Evolutionary conservation across 1,140 invertebrate genomes (phyloP).

Genomic region (Ylistrum balloti): DNA sequence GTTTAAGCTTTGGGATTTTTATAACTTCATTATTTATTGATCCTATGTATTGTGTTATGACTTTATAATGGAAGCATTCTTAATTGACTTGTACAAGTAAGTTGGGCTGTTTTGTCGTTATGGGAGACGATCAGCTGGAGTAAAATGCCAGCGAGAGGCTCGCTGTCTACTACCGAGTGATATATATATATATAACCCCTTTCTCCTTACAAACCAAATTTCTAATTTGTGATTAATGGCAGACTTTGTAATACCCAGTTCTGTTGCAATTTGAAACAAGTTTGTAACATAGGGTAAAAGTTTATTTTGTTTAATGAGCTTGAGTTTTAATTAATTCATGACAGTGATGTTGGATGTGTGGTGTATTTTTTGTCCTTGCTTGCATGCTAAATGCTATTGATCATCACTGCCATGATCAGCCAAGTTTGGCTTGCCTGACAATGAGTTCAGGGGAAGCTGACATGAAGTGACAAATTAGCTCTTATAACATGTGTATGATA

Average conservation of each 20-base stretch:
- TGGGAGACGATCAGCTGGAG: neutral
- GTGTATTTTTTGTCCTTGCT: neutral
- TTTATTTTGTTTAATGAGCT: neutral
- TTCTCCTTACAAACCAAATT: too few relatives aligned
- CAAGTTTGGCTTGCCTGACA: neutral
- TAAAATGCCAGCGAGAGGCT: neutral
- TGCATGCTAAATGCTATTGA: slow-evolving; percentile 7
- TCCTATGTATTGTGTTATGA: neutral
- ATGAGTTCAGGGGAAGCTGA: neutral
- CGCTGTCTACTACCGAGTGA: too few relatives aligned
- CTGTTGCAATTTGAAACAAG: neutral
- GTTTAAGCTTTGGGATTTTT: neutral
- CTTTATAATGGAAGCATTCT: neutral
- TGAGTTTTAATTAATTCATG: neutral
- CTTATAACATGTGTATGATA: too few relatives aligned
- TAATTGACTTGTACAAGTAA: neutral
- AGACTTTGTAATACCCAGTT: neutral
- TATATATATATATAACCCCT: too few relatives aligned
- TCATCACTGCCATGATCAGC: neutral
- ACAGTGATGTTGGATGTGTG: neutral
- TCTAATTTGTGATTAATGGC: too few relatives aligned
- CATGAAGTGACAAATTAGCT: neutral
- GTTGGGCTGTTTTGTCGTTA: too few relatives aligned
- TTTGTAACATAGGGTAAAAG: neutral
- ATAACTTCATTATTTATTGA: neutral